Percentiles rank a stretch among this genome's conserved stretches.
Evolutionary conservation across 2,113 vertebrate genomes (phyloP).

Genomic region (Oenanthe oenanthe): DNA sequence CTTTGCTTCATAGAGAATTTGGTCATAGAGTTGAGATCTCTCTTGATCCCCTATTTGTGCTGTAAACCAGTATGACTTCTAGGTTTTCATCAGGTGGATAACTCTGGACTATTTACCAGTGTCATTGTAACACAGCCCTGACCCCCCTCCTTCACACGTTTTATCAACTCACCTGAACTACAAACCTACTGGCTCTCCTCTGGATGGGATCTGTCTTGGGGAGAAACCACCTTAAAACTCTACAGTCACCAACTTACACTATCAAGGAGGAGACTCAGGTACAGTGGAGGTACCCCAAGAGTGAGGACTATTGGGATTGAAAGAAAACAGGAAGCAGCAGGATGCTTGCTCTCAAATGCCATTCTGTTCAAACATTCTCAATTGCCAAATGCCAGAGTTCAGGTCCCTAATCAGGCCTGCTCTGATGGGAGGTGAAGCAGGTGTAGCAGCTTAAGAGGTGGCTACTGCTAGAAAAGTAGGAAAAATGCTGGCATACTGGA

Average conservation of each 20-base stretch:
- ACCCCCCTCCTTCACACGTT: not conserved
- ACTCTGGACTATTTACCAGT: not conserved
- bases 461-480: not conserved
- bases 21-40: not conserved
- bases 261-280: not conserved
- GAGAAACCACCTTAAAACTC: not conserved
- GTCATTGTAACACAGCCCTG: not conserved
- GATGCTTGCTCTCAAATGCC: accelerated
- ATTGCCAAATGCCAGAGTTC: accelerated
- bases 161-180: not conserved
- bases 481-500: not conserved
- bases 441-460: not conserved
- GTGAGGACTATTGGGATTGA: not conserved
- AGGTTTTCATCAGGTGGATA: not conserved
- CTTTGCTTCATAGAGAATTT: not conserved
- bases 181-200: not conserved
- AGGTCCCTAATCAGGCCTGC: not conserved
- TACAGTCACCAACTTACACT: not conserved
- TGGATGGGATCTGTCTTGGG: not conserved
- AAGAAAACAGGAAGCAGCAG: not conserved
- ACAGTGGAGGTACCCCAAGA: not conserved
- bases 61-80: not conserved
- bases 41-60: not conserved
- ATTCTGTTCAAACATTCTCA: not conserved
- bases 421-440: not conserved